phyloP scores from a whole-genome alignment of 2,888 invertebrate genomes.

The Limenitis arthemis region DNA sequence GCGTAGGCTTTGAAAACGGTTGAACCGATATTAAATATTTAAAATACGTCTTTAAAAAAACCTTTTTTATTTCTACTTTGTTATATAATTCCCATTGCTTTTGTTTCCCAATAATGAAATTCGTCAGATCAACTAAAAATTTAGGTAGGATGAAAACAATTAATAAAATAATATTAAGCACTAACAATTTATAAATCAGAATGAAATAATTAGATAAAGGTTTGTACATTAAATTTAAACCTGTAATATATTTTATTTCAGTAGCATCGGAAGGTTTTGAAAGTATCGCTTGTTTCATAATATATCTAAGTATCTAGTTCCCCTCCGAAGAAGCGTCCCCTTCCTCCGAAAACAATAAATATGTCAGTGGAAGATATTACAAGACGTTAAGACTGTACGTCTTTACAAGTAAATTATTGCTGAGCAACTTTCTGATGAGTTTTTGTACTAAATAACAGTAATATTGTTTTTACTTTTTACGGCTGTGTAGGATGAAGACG shows the following conservation, averaged over 20 bases:
- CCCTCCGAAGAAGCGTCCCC: slow-evolving; percentile 39
- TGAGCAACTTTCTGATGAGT: slow-evolving; percentile 63
- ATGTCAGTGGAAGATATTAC: slow-evolving; percentile 68
- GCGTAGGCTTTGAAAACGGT: no score
- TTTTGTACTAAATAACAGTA: slow-evolving; percentile 52
- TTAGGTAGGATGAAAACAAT: no score
- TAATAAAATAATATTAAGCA: no score
- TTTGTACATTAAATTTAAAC: background rate
- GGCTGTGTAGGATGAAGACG: slow-evolving; percentile 45
- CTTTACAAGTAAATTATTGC: slow-evolving; percentile 65
- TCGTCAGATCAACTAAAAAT: no score
- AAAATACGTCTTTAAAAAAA: no score
- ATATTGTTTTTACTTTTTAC: slow-evolving; percentile 54
- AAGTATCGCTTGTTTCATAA: slow-evolving; percentile 30
- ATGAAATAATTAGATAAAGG: background rate
- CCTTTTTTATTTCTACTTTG: no score
- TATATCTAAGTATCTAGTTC: slow-evolving; percentile 26
- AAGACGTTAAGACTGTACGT: slow-evolving; percentile 47
- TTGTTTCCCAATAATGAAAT: no score
- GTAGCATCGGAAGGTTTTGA: slow-evolving; percentile 19
- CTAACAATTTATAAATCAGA: no score
- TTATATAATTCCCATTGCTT: no score
- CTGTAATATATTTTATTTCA: slow-evolving; percentile 1
- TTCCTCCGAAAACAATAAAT: slow-evolving; percentile 64
- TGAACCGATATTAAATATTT: no score